Evolutionary conservation across 2,888 invertebrate genomes (phyloP), one percentile per base, ranked within the genome.

Genomic region (Conchocele bisecta): DNA sequence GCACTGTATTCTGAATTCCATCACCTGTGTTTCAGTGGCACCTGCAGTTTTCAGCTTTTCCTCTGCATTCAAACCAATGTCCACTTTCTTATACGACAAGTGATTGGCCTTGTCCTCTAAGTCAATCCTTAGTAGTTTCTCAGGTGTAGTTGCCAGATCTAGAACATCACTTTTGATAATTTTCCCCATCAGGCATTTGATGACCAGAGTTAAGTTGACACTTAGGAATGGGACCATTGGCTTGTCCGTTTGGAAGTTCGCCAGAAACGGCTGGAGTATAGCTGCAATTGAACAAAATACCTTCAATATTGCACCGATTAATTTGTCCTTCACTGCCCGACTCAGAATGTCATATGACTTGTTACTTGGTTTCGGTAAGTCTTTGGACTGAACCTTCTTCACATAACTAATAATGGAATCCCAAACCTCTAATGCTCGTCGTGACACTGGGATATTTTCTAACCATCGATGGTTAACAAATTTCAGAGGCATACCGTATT

Each of bases 401-500:
- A 77, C 68, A 66, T 74, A 77, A 31, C 29, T 41, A 15, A 42
- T 29, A 20, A 78, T 28, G n/a, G n/a, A n/a, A 6, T 28, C 24
- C 60, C 63, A 72, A 2, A 79, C 51, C 11, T 31, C 26, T 7
- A 81, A 24, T 17, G 72, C 66, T 20, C 81, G 60, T 28, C 75
- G 51, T n/a, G 29, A 60, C 22, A 74, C 79, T 33, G 56, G 63
- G 9, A 75, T 64, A 67, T 80, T 81, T 56, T 81, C 77, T 13
- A 82, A 37, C 74, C 79, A 80, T 17, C 75, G 26, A 50, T 80
- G 78, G 33, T 56, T 57, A 2, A 56, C 67, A 67, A 76, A 88
- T 61, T 88, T 87, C 29, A 83, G 35, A n/a, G 87, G 87, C 58
- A 87, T 83, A 42, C 61, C 11, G n/a, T n/a, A n/a, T n/a, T n/a